Evolutionary conservation across 2,888 invertebrate species (phyloP).

Genomic region (Alcis repandata): DNA sequence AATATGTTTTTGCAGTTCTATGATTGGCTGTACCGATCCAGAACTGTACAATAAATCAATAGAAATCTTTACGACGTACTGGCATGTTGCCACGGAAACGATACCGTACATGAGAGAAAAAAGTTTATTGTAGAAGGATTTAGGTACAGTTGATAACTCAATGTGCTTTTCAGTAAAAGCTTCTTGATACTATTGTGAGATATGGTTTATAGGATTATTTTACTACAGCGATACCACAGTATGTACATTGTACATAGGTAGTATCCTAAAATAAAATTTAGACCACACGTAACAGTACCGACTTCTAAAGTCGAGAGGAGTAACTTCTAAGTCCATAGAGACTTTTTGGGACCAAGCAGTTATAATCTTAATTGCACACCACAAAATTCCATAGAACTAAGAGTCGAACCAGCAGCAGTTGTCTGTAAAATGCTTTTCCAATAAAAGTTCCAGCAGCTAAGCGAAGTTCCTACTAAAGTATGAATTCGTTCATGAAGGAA

Average conservation of each 20-base stretch:
- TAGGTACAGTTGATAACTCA: slow-evolving; percentile 30
- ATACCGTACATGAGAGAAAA: slow-evolving; percentile 44
- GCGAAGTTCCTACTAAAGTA: no score
- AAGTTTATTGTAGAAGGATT: slow-evolving; percentile 33
- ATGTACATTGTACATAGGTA: not conserved
- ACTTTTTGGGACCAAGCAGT: no score
- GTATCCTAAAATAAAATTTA: not conserved
- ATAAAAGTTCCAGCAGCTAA: no score
- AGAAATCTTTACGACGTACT: slow-evolving; percentile 45
- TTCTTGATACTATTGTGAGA: slow-evolving; percentile 29
- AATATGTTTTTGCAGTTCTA: slow-evolving; percentile 42
- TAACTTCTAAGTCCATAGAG: no score
- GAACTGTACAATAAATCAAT: slow-evolving; percentile 44
- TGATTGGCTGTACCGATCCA: slow-evolving; percentile 37
- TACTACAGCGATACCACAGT: not conserved
- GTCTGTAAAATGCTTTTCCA: no score
- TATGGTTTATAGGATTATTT: slow-evolving; percentile 24
- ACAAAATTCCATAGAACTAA: no score
- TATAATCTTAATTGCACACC: no score
- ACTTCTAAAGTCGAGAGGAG: no score
- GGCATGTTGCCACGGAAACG: slow-evolving; percentile 43
- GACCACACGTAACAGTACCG: slow-evolving; percentile 6
- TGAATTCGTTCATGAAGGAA: no score
- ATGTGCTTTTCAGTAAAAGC: slow-evolving; percentile 41
- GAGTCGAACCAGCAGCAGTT: no score